Percentiles rank a stretch among this genome's conserved stretches.
Evolutionary conservation across 2,888 invertebrate species (phyloP).

Genomic region (Nezara viridula): DNA sequence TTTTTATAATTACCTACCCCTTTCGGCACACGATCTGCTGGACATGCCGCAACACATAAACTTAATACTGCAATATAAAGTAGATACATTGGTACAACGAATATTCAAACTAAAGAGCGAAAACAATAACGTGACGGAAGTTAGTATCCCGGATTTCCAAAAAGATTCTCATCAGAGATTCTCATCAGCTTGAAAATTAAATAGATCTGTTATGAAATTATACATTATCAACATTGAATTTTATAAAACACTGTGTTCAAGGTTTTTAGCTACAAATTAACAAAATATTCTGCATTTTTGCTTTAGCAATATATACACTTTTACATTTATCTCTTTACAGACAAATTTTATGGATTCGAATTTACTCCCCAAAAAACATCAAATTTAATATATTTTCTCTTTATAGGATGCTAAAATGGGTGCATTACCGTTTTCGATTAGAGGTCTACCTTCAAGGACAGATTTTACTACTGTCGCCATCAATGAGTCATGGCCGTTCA

Average conservation of each 20-base stretch:
- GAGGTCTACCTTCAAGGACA: not conserved
- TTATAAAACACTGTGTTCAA: not conserved
- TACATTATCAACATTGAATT: not conserved
- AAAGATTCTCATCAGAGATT: not conserved
- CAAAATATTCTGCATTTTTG: not conserved
- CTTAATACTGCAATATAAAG: not conserved
- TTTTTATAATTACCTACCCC: not conserved
- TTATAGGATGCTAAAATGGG: not conserved
- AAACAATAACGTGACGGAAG: not conserved
- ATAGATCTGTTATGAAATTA: not conserved
- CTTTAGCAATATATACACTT: not conserved
- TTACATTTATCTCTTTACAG: not conserved
- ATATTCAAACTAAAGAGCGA: not conserved
- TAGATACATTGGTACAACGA: not conserved
- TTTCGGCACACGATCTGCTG: not conserved
- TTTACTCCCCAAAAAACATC: not conserved
- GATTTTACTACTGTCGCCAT: not conserved
- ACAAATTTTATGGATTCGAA: not conserved
- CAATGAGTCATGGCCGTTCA: not conserved
- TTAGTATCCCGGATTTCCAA: not conserved
- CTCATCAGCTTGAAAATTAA: not conserved
- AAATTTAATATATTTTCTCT: slow-evolving; percentile 9
- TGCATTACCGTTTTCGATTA: slow-evolving; percentile 1
- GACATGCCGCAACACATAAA: not conserved
- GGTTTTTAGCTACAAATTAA: not conserved